Conservation (phyloP, 1,140 invertebrate genomes). For the Lysiphlebus fabarum region DNA sequence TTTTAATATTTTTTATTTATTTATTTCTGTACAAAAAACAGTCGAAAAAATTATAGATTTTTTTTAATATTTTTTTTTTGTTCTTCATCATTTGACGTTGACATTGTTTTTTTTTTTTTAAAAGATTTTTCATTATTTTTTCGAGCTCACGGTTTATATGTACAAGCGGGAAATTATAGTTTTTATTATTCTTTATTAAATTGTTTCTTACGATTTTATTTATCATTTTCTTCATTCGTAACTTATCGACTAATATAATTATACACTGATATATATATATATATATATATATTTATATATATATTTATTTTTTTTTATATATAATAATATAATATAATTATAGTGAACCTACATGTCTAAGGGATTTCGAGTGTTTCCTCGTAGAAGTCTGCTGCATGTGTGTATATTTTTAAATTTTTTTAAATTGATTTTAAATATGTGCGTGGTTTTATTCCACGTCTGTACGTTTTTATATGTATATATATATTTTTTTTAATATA, state of each 20-base stretch:
- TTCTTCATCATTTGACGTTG: conserved; percentile 19
- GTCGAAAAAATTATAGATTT: conserved; percentile 56
- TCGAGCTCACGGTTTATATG: conserved; percentile 53
- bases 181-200: conserved; percentile 27
- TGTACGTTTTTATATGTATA: conserved; percentile 21
- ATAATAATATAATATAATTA: conserved; percentile 32
- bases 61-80: conserved; percentile 38
- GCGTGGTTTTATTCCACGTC: conserved; percentile 17
- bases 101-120: conserved; percentile 31
- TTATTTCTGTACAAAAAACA: conserved; percentile 58
- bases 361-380: conserved; percentile 37
- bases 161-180: conserved; percentile 54
- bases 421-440: conserved; percentile 22
- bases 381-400: conserved; percentile 23
- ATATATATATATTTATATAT: conserved; percentile 31
- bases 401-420: conserved; percentile 25
- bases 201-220: conserved; percentile 34
- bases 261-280: conserved; percentile 44
- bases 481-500: conserved; percentile 4
- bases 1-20: too few species aligned
- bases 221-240: conserved; percentile 33
- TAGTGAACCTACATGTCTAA: conserved; percentile 44
- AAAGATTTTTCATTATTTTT: conserved; percentile 51
- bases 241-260: conserved; percentile 54
- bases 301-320: too few species aligned